Evolutionary conservation across 2,113 vertebrate species (phyloP).

Genomic region (Zosterops lateralis): DNA sequence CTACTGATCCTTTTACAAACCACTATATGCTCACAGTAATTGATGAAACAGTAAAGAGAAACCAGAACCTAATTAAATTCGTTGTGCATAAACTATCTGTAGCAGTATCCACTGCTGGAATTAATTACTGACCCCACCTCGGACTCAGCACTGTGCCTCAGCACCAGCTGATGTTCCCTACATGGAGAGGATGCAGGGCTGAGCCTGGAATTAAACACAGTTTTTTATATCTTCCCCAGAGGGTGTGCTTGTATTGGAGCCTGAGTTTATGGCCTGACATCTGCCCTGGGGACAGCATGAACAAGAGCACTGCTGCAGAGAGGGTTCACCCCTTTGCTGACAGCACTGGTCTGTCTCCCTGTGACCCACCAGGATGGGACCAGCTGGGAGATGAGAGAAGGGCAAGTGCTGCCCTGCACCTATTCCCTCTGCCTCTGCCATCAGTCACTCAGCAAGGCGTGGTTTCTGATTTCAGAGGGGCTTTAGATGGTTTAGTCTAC

Average conservation of each 20-base stretch:
- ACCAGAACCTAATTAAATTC: conserved; percentile 6
- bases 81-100: neutral
- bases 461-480: neutral
- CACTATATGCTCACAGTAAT: neutral
- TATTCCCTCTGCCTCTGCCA: neutral
- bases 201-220: neutral
- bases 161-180: neutral
- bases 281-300: neutral
- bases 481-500: neutral
- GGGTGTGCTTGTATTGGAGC: neutral
- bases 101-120: neutral
- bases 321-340: neutral
- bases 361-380: neutral
- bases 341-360: neutral
- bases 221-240: neutral
- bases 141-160: neutral
- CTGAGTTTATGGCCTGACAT: neutral
- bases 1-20: conserved; percentile 47
- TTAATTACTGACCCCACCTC: neutral
- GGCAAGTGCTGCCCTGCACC: neutral
- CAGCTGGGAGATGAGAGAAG: neutral
- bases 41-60: conserved; percentile 27
- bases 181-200: neutral
- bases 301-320: neutral
- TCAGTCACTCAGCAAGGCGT: neutral